Percentiles rank a stretch among this genome's conserved stretches.
These are phyloP conservation scores for Cephus sareptanus DNA, from an alignment of 2,888 invertebrate genomes.

Conservation along the genomic window DNA sequence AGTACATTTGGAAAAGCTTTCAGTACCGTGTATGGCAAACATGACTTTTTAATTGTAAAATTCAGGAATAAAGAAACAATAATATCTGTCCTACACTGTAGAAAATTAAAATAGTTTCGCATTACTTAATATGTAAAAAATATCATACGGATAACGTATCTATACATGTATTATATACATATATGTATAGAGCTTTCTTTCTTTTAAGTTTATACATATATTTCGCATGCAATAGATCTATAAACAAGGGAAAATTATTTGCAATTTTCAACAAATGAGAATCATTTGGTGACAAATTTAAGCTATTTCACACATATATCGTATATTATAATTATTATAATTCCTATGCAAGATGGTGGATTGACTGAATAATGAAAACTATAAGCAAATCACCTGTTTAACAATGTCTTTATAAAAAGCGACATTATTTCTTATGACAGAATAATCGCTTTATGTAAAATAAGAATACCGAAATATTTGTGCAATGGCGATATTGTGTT, in stretches of 20 bases:
- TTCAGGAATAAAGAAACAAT: background rate
- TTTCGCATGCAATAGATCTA: background rate
- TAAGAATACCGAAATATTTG: background rate
- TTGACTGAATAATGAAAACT: background rate
- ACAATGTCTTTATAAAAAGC: background rate
- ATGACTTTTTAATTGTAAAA: background rate
- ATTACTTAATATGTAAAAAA: background rate
- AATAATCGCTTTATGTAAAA: background rate
- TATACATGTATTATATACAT: background rate
- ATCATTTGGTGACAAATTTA: background rate
- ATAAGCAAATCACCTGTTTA: background rate
- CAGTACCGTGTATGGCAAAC: background rate
- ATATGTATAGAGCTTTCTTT: background rate
- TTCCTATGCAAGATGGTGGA: background rate
- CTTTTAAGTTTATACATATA: background rate
- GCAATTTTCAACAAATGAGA: background rate
- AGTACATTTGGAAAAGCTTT: background rate
- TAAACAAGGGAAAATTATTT: background rate
- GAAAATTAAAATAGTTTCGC: background rate
- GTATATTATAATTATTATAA: background rate
- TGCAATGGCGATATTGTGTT: constrained; percentile 8
- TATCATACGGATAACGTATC: no score
- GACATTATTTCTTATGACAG: background rate
- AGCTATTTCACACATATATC: background rate
- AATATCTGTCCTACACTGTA: background rate